Evolutionary conservation across 2,888 invertebrate genomes (phyloP).

Genomic region (Stenurella melanura): DNA sequence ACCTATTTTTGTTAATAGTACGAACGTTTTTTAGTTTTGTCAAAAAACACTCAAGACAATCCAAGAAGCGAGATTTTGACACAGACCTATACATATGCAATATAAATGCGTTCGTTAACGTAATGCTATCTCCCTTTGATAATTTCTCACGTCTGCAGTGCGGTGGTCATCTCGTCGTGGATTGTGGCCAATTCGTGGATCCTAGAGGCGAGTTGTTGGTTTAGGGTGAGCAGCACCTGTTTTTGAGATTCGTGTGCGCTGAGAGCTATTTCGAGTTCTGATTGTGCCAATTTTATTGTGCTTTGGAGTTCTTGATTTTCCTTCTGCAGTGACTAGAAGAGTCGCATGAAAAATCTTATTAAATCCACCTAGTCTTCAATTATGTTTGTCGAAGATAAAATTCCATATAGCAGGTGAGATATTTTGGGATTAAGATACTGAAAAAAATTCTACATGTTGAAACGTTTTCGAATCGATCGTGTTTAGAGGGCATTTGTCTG

Average conservation of each 20-base stretch:
- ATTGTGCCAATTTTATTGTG: constrained; percentile 84
- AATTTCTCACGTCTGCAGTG: constrained; percentile 80
- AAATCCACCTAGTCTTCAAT: too few relatives aligned
- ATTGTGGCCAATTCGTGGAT: constrained; percentile 87
- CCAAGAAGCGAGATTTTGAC: constrained; percentile 45
- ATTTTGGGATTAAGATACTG: too few relatives aligned
- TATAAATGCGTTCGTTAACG: constrained; percentile 57
- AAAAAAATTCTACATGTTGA: too few relatives aligned
- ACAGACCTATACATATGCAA: constrained; percentile 60
- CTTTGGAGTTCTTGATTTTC: constrained; percentile 80
- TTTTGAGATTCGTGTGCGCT: constrained; percentile 89
- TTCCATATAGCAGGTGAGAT: too few relatives aligned
- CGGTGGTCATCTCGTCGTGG: constrained; percentile 89
- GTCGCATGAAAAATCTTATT: not conserved
- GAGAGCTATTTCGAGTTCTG: constrained; percentile 86
- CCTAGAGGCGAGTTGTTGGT: constrained; percentile 87
- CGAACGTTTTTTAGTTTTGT: constrained; percentile 27
- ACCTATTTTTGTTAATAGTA: constrained; percentile 29
- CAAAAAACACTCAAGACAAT: constrained; percentile 34
- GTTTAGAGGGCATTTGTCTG: too few relatives aligned
- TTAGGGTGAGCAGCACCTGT: constrained; percentile 86
- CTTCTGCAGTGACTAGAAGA: constrained; percentile 76
- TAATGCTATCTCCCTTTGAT: constrained; percentile 47
- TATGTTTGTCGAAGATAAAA: too few relatives aligned
- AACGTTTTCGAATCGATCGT: too few relatives aligned